Percentiles rank a stretch among this genome's conserved stretches.
These are phyloP conservation scores for Mesoligia furuncula DNA, from an alignment of 2,888 invertebrate genomes.

Conservation along the genomic window DNA sequence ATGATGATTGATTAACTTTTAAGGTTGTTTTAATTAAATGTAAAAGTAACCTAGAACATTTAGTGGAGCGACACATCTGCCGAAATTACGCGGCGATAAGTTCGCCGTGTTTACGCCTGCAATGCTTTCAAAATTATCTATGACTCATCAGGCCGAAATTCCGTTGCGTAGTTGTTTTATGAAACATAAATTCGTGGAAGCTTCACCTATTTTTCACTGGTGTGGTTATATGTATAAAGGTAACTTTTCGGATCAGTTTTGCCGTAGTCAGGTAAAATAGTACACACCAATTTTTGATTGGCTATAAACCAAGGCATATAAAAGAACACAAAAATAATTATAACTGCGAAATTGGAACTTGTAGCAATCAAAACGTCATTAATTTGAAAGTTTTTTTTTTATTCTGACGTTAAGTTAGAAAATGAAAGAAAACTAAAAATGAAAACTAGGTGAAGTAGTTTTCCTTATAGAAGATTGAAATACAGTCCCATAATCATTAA, in stretches of 20 bases:
- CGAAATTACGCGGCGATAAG: background rate
- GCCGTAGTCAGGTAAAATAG: background rate
- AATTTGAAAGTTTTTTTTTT: background rate
- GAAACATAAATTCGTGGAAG: background rate
- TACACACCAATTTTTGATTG: background rate
- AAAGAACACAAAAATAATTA: background rate
- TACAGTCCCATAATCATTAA: background rate
- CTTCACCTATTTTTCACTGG: background rate
- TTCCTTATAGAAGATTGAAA: background rate
- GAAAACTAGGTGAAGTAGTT: background rate
- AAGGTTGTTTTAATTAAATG: background rate
- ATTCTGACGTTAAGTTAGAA: background rate
- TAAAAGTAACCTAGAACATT: background rate
- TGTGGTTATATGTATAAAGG: background rate
- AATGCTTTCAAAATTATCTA: background rate
- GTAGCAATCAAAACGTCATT: constrained; percentile 14
- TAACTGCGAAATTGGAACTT: constrained; percentile 6
- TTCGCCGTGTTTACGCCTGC: background rate
- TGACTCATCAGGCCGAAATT: background rate
- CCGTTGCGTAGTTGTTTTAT: too few relatives aligned
- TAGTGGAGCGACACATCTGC: background rate
- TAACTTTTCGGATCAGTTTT: background rate
- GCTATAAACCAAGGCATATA: background rate
- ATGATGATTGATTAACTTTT: constrained; percentile 52
- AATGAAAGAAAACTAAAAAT: background rate